Percentiles rank a stretch among this genome's conserved stretches.
Conservation (phyloP, 1,140 invertebrate species). For the Notospermus geniculatus region DNA sequence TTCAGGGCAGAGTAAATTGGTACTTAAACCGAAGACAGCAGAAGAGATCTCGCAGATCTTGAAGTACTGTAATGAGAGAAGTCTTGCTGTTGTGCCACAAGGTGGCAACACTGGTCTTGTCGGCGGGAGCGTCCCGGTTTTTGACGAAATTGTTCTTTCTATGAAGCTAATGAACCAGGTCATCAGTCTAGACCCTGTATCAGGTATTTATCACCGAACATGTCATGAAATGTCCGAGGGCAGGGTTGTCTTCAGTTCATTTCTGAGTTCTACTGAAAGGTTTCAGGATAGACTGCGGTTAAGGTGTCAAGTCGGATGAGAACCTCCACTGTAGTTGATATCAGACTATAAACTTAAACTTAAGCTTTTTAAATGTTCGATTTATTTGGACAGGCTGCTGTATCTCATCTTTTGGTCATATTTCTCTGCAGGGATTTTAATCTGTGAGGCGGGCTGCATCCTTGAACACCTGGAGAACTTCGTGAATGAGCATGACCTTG, state of each 20-base stretch:
- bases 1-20: constrained; percentile 59
- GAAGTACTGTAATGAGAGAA: constrained; percentile 77
- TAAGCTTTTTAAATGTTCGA: too few relatives aligned
- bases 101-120: constrained; percentile 73
- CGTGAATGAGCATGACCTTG: constrained; percentile 70
- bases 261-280: too few relatives aligned
- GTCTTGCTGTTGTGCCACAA: constrained; percentile 89
- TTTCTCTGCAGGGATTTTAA: constrained; percentile 67
- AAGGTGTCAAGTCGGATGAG: too few relatives aligned
- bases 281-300: too few relatives aligned
- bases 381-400: too few relatives aligned
- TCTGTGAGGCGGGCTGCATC: constrained; percentile 90
- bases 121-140: constrained; percentile 90
- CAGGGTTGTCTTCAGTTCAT: too few relatives aligned
- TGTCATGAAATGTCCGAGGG: too few relatives aligned
- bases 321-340: too few relatives aligned
- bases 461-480: constrained; percentile 81
- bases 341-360: too few relatives aligned
- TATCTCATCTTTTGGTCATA: too few relatives aligned
- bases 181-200: constrained; percentile 75
- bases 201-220: too few relatives aligned
- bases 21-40: constrained; percentile 74
- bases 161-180: constrained; percentile 85
- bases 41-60: constrained; percentile 85
- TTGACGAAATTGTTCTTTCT: constrained; percentile 93